Evolutionary conservation across 2,113 vertebrate genomes (phyloP), one percentile per base, ranked within the genome.

Genomic region (Gymnorhina tibicen): DNA sequence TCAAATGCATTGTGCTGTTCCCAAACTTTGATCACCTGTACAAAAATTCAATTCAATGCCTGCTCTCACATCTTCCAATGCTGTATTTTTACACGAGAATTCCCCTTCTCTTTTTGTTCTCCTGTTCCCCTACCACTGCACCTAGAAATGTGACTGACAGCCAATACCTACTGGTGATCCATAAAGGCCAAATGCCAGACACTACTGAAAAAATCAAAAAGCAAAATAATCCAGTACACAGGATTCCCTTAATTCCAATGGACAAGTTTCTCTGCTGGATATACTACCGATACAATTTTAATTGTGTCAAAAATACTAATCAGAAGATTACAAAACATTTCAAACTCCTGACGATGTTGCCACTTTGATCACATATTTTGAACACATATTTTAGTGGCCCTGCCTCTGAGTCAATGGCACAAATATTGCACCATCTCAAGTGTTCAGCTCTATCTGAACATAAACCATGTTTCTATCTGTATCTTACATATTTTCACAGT

Each of bases 381-480:
- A 76, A 60, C 11, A 20, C 1, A 0, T 7, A 55, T 47, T 86
- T 80, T 39, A 85, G 42, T 19, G 22, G 22, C 35, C 12, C 3
- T 27, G 8, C 14, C 46, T 79, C 58, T 33, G 24, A 72, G 30
- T 18, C 35, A 68, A 33, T 6, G 27, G 33, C 63, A 88, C 15
- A 63, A 70, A 47, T 5, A 20, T 0, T 41, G 24, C n/a, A 55
- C 10, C 27, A 64, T 2, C 50, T 0, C 0, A 0, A 55, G 24
- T 15, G 4, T 24, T 82, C 53, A 39, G 4, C 24, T 76, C 52
- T 16, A 52, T 4, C 37, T 37, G 33, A 67, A 59, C 17, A 52
- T n/a, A 44, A 63, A 44, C 22, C 35, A 49, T 21, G 30, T 67
- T 86, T 84, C 52, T 22, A 49, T 30, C 23, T 16, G 2, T 16